Evolutionary conservation across 2,797 vertebrate species (phyloP), one percentile per base, ranked within the genome.

Genomic region (Carapus acus): DNA sequence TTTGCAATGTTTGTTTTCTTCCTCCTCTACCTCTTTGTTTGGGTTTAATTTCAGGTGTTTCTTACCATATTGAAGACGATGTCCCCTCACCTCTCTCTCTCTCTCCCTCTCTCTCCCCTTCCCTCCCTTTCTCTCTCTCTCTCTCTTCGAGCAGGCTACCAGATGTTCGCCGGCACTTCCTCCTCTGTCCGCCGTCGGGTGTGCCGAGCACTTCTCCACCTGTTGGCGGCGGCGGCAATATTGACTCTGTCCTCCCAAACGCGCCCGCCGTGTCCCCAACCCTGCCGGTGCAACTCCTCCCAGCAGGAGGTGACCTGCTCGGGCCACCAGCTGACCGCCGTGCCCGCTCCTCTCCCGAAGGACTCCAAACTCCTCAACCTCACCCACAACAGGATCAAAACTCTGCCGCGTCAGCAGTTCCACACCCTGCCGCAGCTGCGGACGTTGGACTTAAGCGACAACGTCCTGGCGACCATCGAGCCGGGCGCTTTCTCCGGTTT

Each of bases 361-460:
- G 80, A 88, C 37, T 71, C 85, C 0, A 78, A 80, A 39, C 59
- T 83, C 8, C 76, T 95, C 21, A 90, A 90, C 65, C 45, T 95
- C 41, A 88, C 88, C 14, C 77, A 81, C 6, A 95, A 94, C 58
- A 77, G 51, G 2, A 78, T 95, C 22, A 86, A 85, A 74, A 83
- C 76, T 12, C 68, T 94, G n/a, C 71, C 69, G 33, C 81, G 45
- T 3, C 79, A 82, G 15, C 88, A 89, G 83, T 91, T 95, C 19
- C 79, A 71, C 3, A 70, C 77, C 6, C 67, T 92, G 21, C 66
- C 69, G 7, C 82, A 77, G 22, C 84, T 94, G 24, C 73, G 60
- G 31, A 86, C 92, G 39, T 77, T 95, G 67, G 91, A 94, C 77
- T 76, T 94, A 56, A 92, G 89, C 44, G 72, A 90, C 53, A 95